A percentile compares a stretch with the other conserved stretches of the same genome.
Conservation (phyloP, 2,888 invertebrate species). For the Latrodectus hesperus region DNA sequence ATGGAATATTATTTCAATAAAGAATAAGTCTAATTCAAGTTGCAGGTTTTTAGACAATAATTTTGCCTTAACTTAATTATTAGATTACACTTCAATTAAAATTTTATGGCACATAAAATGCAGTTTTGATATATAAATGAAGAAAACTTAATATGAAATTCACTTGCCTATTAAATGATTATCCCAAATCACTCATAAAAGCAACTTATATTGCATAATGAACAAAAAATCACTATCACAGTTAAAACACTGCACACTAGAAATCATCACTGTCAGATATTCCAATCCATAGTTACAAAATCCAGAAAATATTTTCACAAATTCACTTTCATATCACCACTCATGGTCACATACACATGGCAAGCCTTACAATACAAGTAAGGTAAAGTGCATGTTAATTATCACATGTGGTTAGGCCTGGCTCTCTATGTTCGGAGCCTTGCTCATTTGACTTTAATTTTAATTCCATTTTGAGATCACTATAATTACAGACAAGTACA, state of each 20-base stretch:
- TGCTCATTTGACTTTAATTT: neutral
- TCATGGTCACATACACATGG: conserved; percentile 34
- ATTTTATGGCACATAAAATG: conserved; percentile 63
- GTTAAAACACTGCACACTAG: conserved; percentile 10
- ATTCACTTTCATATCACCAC: conserved; percentile 28
- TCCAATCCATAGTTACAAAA: conserved; percentile 24
- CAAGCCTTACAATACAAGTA: conserved; percentile 46
- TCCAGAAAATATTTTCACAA: conserved; percentile 4
- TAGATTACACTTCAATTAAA: neutral
- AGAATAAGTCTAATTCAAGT: too few species aligned
- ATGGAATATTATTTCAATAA: too few species aligned
- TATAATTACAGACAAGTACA: too few species aligned
- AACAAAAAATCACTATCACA: conserved; percentile 12
- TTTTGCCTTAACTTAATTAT: neutral
- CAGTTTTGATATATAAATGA: conserved; percentile 17
- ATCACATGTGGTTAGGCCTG: conserved; percentile 52
- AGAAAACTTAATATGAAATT: conserved; percentile 46
- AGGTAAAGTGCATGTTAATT: conserved; percentile 51
- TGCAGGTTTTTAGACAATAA: neutral
- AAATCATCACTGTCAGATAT: conserved; percentile 23
- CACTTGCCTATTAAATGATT: conserved; percentile 25
- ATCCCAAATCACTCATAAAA: conserved; percentile 30
- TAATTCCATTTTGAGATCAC: too few species aligned
- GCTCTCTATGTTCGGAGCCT: conserved; percentile 40
- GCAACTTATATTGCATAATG: neutral